Evolutionary conservation across 53 echinoderm and acorn worm species (phyloP), one percentile per base, ranked within the genome.

Genomic region (Crossaster papposus): DNA sequence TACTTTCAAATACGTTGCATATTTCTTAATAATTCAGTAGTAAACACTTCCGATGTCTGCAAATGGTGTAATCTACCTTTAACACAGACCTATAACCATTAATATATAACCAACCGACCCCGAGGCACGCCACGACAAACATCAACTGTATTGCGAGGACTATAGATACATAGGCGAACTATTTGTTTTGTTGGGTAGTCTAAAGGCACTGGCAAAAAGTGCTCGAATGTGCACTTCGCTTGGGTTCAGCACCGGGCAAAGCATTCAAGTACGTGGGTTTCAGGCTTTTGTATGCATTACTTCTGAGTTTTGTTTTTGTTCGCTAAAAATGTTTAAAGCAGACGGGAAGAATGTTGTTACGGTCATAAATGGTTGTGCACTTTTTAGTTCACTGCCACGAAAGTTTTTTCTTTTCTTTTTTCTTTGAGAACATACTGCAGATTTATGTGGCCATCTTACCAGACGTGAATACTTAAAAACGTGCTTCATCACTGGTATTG

Each of bases 171-270:
- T 51, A 51, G 26, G 51, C 78, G 78, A 44, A 78, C 34, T 73
- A 73, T 73, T 73, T 73, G 74, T 17, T 73, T 34, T 73, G 74
- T 35, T 73, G 34, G 33, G 33, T 73, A 22, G 51, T 44, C 50
- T 28, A 1, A 22, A 8, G 51, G 9, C 44, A 44, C 44, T 5
- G 44, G 44, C 9, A 44, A 44, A 44, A 78, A 51, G 78, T 51
- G 34, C 78, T 78, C 23, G 20, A 52, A 78, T 36, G 26, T 78
- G 78, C 51, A 78, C 78, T 78, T 78, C 78, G 26, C 44, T 23
- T 5, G 72, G 85, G 85, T 72, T 85, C 85, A 85, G 22, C 34
- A 6, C 44, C 51, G 72, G 85, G 71, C 72, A 85, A 72, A 30
- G 73, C 54, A 36, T 36, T 1, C 1, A 14, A 31, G 33, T 36